Base-by-base conservation (phyloP, 2,113 vertebrate species). In the Ondatra zibethicus region DNA sequence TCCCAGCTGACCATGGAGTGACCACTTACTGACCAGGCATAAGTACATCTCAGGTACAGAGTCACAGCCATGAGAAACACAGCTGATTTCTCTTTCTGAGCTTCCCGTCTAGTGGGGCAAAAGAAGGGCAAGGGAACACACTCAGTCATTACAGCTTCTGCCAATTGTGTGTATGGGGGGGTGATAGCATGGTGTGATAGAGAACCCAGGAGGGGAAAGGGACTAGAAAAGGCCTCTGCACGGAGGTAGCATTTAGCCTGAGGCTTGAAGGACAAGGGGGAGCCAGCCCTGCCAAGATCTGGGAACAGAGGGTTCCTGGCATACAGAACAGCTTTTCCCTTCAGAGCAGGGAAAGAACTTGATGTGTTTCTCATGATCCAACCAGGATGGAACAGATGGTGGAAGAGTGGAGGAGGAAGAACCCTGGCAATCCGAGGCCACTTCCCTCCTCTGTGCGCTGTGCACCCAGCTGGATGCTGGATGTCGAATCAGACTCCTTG, bases 251-350 rank as follows among this genome's bases (percentile, higher is more conserved):
- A n/a, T 88, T 93, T 80, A 81, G 65, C 75, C 75, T 6, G 31
- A 92, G 50, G 70, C 50, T 33, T n/a, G 81, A 91, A 95, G 68
- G 65, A 90, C 17, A 25, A 27, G 65, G 72, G 27, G 50, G 65
- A 93, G 36, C 14, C 58, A 87, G 42, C 13, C 72, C 92, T 93
- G 78, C 65, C 88, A 91, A 88, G 76, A 93, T 45, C n/a, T 25
- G 52, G 29, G 91, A 93, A 97, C 92, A 93, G 80, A 72, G 45
- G 66, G 81, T 77, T 96, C 95, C 87, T 11, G 7, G 73, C 82
- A 50, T 82, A 86, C 92, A 63, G 33, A 84, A 66, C 8, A 89
- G 94, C 33, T 93, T 78, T 94, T 77, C 93, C 19, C 73, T 93
- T 33, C 42, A 42, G 42, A n/a, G 55, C 42, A 96, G 45, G 66